Percentiles rank a stretch among this genome's conserved stretches.
Conservation (phyloP, 1,140 invertebrate genomes). For the Zaprionus africanus region DNA sequence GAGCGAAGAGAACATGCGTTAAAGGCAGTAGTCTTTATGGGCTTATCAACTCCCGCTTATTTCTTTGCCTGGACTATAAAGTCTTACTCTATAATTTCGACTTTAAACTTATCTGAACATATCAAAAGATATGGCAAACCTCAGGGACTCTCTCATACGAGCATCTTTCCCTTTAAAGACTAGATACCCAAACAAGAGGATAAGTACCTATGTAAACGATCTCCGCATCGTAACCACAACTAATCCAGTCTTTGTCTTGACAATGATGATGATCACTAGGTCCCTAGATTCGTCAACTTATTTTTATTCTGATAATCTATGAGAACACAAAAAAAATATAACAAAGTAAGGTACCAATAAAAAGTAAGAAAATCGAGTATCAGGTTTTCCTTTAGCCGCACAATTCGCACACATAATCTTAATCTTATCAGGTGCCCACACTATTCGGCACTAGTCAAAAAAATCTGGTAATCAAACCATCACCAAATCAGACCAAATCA, state of each 20-base stretch:
- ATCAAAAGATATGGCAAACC: too few species aligned
- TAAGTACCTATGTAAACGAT: background rate
- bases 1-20: too few species aligned
- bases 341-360: background rate
- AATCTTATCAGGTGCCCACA: constrained; percentile 54
- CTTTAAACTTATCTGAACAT: too few species aligned
- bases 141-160: background rate
- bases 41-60: too few species aligned
- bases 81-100: too few species aligned
- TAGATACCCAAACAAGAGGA: background rate
- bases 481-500: constrained; percentile 29
- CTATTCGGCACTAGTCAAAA: constrained; percentile 45
- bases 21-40: too few species aligned
- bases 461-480: constrained; percentile 41
- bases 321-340: background rate
- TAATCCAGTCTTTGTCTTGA: too few species aligned
- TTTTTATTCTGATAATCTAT: background rate
- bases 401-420: constrained; percentile 6
- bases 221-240: background rate
- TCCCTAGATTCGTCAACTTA: too few species aligned
- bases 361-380: background rate
- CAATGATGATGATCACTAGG: too few species aligned
- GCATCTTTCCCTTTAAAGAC: background rate
- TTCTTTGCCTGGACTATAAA: too few species aligned
- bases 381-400: background rate